phyloP scores from a whole-genome alignment of 2,797 vertebrate species.

The Masticophis lateralis region DNA sequence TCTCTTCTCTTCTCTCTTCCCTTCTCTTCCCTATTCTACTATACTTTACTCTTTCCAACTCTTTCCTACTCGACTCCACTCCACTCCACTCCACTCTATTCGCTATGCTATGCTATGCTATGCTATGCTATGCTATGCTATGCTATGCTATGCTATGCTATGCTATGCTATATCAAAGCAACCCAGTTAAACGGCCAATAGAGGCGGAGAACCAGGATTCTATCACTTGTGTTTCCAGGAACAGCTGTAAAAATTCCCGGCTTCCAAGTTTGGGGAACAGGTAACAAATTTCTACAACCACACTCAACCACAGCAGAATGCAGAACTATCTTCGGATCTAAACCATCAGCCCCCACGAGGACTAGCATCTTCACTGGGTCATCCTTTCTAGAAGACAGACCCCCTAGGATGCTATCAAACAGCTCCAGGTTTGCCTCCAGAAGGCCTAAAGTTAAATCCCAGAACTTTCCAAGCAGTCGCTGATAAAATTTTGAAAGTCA shows the following conservation, averaged over 20 bases:
- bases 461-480: neutral
- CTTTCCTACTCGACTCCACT: too few relatives aligned
- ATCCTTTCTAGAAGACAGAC: neutral
- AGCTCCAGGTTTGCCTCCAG: neutral
- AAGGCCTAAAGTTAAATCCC: neutral
- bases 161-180: neutral
- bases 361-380: neutral
- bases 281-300: neutral
- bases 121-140: too few relatives aligned
- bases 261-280: neutral
- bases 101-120: too few relatives aligned
- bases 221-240: neutral
- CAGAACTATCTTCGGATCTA: neutral
- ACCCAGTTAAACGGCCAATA: neutral
- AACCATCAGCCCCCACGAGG: neutral
- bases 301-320: neutral
- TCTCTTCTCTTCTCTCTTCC: too few relatives aligned
- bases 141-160: too few relatives aligned
- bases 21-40: too few relatives aligned
- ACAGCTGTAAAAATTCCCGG: neutral
- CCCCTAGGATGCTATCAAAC: neutral
- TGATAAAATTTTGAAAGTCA: neutral
- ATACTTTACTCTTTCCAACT: too few relatives aligned
- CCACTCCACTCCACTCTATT: too few relatives aligned
- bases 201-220: neutral